These are phyloP conservation scores for Megalopta genalis DNA, from an alignment of 1,140 invertebrate species.

Conservation along the genomic window DNA sequence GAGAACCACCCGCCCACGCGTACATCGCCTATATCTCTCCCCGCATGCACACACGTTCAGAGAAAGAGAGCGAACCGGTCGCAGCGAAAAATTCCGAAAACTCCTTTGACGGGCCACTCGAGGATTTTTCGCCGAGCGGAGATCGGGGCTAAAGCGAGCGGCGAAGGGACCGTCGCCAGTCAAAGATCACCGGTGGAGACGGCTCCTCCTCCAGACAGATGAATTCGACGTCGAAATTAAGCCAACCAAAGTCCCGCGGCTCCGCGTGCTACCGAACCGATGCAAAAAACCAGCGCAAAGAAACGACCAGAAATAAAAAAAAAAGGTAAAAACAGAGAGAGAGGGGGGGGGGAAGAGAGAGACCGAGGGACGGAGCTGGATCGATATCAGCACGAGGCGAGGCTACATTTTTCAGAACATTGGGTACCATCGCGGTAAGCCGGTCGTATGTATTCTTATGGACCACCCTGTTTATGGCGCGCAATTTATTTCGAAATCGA, in stretches of 20 bases:
- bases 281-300: not conserved
- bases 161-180: constrained; percentile 30
- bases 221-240: constrained; percentile 59
- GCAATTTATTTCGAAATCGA: constrained; percentile 79
- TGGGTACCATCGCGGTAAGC: constrained; percentile 69
- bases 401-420: constrained; percentile 71
- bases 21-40: no score
- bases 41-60: not conserved
- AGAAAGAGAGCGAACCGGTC: no score
- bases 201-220: constrained; percentile 18
- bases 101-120: constrained; percentile 52
- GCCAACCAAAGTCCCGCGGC: constrained; percentile 23
- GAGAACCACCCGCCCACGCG: constrained; percentile 35
- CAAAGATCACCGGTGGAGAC: constrained; percentile 44
- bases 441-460: constrained; percentile 77
- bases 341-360: constrained; percentile 13
- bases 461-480: constrained; percentile 77
- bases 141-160: constrained; percentile 30
- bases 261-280: constrained; percentile 15
- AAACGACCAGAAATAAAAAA: not conserved
- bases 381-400: constrained; percentile 62
- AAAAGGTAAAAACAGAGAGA: not conserved
- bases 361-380: constrained; percentile 32
- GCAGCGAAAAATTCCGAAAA: constrained; percentile 45
- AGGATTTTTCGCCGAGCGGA: constrained; percentile 39